Conservation (phyloP, 2,888 invertebrate genomes). For the Harpalus rufipes region DNA sequence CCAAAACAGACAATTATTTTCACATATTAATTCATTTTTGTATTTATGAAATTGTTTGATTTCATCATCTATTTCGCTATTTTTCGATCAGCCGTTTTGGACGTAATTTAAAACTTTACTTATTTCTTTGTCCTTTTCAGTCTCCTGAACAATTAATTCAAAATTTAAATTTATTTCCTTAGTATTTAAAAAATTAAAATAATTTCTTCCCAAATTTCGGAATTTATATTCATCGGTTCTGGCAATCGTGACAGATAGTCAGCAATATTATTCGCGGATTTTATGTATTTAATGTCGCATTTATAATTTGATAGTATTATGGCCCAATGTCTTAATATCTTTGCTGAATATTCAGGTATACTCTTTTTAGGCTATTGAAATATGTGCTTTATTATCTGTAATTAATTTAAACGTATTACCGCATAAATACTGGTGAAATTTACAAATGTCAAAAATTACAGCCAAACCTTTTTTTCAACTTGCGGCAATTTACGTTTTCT, state of each 20-base stretch:
- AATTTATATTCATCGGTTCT: background rate
- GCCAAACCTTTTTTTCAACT: conserved; percentile 72
- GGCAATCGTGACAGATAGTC: background rate
- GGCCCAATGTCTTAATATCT: background rate
- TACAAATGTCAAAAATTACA: conserved; percentile 71
- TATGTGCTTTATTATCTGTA: conserved; percentile 72
- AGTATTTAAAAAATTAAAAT: background rate
- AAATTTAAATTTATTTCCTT: background rate
- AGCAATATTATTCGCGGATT: background rate
- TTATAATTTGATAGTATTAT: background rate
- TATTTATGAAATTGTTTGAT: background rate
- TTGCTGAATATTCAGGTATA: background rate
- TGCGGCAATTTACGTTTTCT: conserved; percentile 68
- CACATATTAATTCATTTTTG: conserved; percentile 3
- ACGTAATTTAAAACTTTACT: background rate
- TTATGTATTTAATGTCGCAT: background rate
- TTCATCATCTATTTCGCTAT: background rate
- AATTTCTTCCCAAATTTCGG: background rate
- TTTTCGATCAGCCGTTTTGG: background rate
- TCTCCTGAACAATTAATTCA: background rate
- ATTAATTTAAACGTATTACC: conserved; percentile 71
- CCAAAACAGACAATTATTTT: background rate
- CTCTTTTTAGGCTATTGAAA: conserved; percentile 65
- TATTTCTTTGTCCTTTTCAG: background rate
- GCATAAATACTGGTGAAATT: conserved; percentile 72